Conservation (phyloP, 92 coral and sea anemone genomes). For the Zoanthus sociatus region DNA sequence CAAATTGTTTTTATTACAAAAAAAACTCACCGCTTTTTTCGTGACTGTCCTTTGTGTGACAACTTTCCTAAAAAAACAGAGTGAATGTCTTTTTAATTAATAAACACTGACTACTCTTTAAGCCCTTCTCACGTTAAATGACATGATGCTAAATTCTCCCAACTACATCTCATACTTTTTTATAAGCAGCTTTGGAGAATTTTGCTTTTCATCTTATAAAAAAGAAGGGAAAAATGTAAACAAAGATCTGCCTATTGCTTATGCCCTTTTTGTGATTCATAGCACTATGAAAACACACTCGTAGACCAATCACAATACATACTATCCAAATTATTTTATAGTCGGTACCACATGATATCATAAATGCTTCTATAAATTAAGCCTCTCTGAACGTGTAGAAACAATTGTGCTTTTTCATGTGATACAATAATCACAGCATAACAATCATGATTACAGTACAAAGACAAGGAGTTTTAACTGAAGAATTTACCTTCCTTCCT, state of each 20-base stretch:
- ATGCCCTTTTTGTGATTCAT: too few relatives aligned
- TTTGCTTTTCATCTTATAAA: neutral
- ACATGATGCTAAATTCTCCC: neutral
- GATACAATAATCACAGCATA: neutral
- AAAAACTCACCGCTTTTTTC: constrained; percentile 27
- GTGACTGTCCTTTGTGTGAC: constrained; percentile 37
- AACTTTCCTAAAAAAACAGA: constrained; percentile 25
- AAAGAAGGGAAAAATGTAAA: too few relatives aligned
- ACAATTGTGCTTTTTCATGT: too few relatives aligned
- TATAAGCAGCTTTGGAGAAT: neutral
- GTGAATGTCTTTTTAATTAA: neutral
- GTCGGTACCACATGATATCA: too few relatives aligned
- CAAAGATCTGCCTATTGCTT: too few relatives aligned
- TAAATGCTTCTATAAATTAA: too few relatives aligned
- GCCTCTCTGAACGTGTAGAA: too few relatives aligned
- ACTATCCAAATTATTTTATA: too few relatives aligned
- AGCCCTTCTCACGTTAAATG: neutral
- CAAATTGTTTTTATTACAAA: neutral
- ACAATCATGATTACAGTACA: neutral
- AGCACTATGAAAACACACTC: too few relatives aligned
- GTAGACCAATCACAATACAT: too few relatives aligned
- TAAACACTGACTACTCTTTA: neutral
- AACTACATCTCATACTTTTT: neutral
- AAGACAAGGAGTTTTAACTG: neutral
- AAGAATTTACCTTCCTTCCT: constrained; percentile 84